Base-by-base conservation (phyloP, 2,113 vertebrate genomes). In the Prionailurus bengalensis region DNA sequence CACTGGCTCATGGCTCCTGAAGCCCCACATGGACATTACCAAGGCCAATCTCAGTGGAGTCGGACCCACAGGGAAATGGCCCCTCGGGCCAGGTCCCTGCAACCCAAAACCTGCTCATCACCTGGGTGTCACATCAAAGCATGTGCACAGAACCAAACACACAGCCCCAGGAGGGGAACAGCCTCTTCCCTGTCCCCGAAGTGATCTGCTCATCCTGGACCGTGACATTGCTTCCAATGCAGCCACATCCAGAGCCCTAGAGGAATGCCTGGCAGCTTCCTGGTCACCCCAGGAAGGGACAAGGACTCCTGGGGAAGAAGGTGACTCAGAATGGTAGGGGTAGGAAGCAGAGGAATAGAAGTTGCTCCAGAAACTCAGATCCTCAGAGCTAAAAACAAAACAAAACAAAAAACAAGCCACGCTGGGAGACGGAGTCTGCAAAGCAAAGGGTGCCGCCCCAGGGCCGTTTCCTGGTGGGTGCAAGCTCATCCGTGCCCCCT, bases 21-120 rank as follows among this genome's bases (percentile, higher is more conserved):
- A 91, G 65, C 19, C n/a, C 12, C 58, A 10, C 0, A 0, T 9
- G 25, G 61, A 15, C 45, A 36, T 68, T 15, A 12, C 66, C 6
- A 23, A 85, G 65, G 66, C 31, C 36, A 9, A 2, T 25, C 23
- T 96, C 68, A 27, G 29, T 15, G 14, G 15, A 84, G 63, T 10
- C 3, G 10, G 74, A 39, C 33, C 5, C 19, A 70, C 21, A 65
- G 19, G 36, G 39, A 81, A 51, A 70, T 0, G 3, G 55, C 9
- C 31, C 39, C 3, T 17, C 0, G 7, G 45, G 42, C 33, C 7
- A 39, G 79, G 3, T 19, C 48, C 53, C 17, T 10, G 1, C 16
- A 82, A 33, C 90, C 83, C 4, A 19, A 31, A 36, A 33, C 21
- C 10, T 55, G 58, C 68, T 55, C 42, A 7, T 48, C 13, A n/a